These are phyloP conservation scores for Oscheius sp. DNA, from an alignment of 2,888 invertebrate species.

Conservation along the genomic window DNA sequence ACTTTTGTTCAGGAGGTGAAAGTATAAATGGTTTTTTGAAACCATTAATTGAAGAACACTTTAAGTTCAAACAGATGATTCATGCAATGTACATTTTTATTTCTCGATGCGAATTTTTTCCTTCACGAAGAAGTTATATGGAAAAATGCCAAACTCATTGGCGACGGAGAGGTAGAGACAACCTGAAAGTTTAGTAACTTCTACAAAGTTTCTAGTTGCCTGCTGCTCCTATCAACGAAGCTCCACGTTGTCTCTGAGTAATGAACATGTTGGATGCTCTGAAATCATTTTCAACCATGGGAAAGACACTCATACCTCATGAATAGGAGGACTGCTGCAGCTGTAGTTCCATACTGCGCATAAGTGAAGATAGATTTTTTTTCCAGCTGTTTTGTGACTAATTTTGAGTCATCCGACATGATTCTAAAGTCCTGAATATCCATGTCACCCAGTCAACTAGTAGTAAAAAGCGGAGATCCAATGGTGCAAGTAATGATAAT, in stretches of 20 bases:
- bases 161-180: constrained; percentile 39
- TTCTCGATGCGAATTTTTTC: constrained; percentile 25
- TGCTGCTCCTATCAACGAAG: constrained; percentile 25
- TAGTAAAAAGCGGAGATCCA: background rate
- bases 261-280: constrained; percentile 36
- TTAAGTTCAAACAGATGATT: too few species aligned
- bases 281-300: background rate
- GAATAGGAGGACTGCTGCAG: constrained; percentile 23
- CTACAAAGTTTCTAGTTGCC: background rate
- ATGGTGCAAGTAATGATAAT: background rate
- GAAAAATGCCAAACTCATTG: constrained; percentile 40
- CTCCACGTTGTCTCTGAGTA: constrained; percentile 31
- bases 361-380: constrained; percentile 31
- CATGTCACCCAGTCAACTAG: background rate
- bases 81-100: background rate
- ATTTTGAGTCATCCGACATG: constrained; percentile 1
- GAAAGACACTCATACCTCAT: constrained; percentile 10
- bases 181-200: constrained; percentile 5
- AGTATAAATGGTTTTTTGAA: too few species aligned
- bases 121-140: constrained; percentile 41
- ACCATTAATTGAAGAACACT: background rate
- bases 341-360: constrained; percentile 36
- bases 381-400: background rate
- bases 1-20: too few species aligned
- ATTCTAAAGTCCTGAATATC: background rate